Conservation (phyloP, 2,113 vertebrate genomes). For the Psophia crepitans region DNA sequence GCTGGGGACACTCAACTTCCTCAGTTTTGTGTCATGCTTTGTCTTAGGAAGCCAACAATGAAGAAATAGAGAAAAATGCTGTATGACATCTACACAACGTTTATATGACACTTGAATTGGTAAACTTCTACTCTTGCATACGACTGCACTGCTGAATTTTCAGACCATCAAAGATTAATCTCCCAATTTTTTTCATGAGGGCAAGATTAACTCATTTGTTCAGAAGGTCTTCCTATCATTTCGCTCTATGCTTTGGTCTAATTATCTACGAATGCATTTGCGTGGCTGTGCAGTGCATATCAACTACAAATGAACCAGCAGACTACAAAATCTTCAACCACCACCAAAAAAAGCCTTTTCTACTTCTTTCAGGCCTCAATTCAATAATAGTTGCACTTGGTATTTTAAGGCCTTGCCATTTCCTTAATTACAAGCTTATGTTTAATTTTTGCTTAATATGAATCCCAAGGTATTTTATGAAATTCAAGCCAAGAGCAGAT, state of each 20-base stretch:
- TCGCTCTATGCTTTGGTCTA: neutral
- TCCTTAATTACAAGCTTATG: neutral
- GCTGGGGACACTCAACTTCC: neutral
- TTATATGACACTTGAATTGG: neutral
- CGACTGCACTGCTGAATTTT: neutral
- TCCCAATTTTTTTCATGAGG: neutral
- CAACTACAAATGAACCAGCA: neutral
- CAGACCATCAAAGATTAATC: neutral
- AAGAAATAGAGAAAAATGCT: neutral
- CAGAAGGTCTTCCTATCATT: neutral
- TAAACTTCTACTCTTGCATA: neutral
- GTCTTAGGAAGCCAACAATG: neutral
- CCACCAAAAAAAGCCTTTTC: neutral
- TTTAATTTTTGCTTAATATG: neutral
- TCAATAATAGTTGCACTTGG: neutral
- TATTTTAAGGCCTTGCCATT: neutral
- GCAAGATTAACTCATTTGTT: neutral
- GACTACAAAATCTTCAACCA: neutral
- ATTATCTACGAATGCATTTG: neutral
- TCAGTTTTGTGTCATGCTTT: neutral
- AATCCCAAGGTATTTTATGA: neutral
- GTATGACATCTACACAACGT: neutral
- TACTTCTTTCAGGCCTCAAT: neutral
- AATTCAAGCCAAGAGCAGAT: neutral
- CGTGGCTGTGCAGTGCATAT: neutral